Evolutionary conservation across 2,797 vertebrate genomes (phyloP), one percentile per base, ranked within the genome.

Genomic region (Esox lucius): DNA sequence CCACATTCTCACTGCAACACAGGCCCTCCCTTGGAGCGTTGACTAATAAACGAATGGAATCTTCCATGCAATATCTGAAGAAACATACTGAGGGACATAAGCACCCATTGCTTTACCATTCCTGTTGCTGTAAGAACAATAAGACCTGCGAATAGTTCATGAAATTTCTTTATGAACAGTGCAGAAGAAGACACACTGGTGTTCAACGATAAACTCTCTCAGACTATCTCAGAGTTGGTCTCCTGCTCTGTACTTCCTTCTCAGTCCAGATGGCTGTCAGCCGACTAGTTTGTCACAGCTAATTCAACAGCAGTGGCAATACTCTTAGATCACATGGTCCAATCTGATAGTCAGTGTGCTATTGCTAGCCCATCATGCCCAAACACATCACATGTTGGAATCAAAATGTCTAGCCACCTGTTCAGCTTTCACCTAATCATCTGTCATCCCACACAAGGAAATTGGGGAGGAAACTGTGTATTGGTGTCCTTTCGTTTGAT

Each of bases 271-370:
- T 61, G 56, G 22, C 39, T 74, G 66, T 33, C 64, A 69, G 66
- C 62, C 76, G 35, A 15, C 76, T 68, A 53, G 73, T 78, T 81
- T 81, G 80, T 76, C 66, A 71, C 35, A 71, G 76, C 68, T 81
- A 78, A 81, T 78, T 78, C 73, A 61, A 26, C 56, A 61, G 22
- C 56, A 61, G 56, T 26, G 56, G 56, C 56, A 61, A 12, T 24
- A 24, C 56, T 61, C 56, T 3, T n/a, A 59, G 56, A 22, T 59
- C 56, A 24, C 56, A 24, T 12, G 9, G 22, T 61, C 56, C 22
- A 61, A 13, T 61, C 56, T 61, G 22, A 61, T 61, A 61, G 22
- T 13, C 56, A 61, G 9, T 9, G 56, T 61, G 12, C 56, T 61
- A 12, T 3, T 61, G 56, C 56, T 56, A 56, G 6, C 19, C 51